Percentiles rank a stretch among this genome's conserved stretches.
Evolutionary conservation across 2,888 invertebrate species (phyloP).

Genomic region (Leuctra nigra): DNA sequence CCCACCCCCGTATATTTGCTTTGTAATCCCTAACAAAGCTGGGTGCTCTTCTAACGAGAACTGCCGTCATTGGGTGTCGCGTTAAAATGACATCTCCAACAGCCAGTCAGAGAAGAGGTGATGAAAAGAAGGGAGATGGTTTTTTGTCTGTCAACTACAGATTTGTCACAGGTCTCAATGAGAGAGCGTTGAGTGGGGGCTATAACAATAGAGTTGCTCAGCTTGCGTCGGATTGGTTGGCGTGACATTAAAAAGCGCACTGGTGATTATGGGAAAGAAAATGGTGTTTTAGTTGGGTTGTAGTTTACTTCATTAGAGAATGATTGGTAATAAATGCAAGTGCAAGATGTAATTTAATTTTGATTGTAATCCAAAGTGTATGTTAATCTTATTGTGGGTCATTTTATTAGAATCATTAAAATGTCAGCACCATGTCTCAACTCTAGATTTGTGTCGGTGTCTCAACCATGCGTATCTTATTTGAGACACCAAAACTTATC

Average conservation of each 20-base stretch:
- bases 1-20: background rate
- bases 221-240: slow-evolving; percentile 1
- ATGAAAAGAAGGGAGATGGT: background rate
- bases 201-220: background rate
- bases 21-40: background rate
- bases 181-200: background rate
- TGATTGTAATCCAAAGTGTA: too few species aligned
- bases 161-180: slow-evolving; percentile 4
- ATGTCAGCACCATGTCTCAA: too few species aligned
- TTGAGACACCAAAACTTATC: too few species aligned
- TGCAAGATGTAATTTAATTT: too few species aligned
- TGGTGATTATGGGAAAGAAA: too few species aligned
- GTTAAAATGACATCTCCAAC: background rate
- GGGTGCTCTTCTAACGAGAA: background rate
- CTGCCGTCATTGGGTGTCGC: slow-evolving; percentile 14
- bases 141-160: background rate
- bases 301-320: too few species aligned
- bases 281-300: too few species aligned
- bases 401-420: too few species aligned
- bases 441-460: too few species aligned
- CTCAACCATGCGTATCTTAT: too few species aligned
- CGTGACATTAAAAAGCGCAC: background rate
- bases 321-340: too few species aligned
- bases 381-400: too few species aligned
- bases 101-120: slow-evolving; percentile 1